Evolutionary conservation across 1,140 invertebrate genomes (phyloP).

Genomic region (Trialeurodes vaporariorum): DNA sequence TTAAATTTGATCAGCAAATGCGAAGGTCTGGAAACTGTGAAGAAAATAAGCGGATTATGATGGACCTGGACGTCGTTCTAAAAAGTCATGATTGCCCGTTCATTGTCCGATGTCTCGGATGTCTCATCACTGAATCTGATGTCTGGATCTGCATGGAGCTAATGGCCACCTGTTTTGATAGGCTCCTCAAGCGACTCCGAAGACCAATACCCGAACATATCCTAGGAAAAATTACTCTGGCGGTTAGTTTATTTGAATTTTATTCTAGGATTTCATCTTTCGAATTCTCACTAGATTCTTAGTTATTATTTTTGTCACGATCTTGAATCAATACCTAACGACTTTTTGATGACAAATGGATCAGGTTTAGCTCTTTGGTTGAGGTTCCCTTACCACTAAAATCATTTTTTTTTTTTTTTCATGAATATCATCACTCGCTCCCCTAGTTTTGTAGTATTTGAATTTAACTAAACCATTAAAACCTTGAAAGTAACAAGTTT

Average conservation of each 20-base stretch:
- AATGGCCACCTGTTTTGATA: constrained; percentile 97
- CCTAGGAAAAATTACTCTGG: constrained; percentile 90
- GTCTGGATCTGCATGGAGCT: constrained; percentile 92
- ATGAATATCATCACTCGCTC: too few relatives aligned
- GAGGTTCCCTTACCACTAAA: too few relatives aligned
- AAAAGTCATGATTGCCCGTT: constrained; percentile 93
- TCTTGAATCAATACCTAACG: too few relatives aligned
- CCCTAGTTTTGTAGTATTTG: too few relatives aligned
- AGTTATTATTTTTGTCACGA: too few relatives aligned
- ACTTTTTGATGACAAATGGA: too few relatives aligned
- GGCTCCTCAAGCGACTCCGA: constrained; percentile 74
- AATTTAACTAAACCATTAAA: too few relatives aligned
- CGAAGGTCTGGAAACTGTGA: constrained; percentile 88
- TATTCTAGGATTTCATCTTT: neutral
- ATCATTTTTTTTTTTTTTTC: too few relatives aligned
- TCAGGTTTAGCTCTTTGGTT: too few relatives aligned
- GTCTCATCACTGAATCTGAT: constrained; percentile 87
- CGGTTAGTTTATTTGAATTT: constrained; percentile 48
- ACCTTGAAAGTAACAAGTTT: too few relatives aligned
- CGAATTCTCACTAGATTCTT: too few relatives aligned
- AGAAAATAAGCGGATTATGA: constrained; percentile 95
- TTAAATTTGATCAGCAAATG: constrained; percentile 71
- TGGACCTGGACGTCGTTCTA: constrained; percentile 95
- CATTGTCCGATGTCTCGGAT: constrained; percentile 94
- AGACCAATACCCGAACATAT: constrained; percentile 87